Evolutionary conservation across 2,113 vertebrate species (phyloP).

Genomic region (Sinocyclocheilus anophthalmus): DNA sequence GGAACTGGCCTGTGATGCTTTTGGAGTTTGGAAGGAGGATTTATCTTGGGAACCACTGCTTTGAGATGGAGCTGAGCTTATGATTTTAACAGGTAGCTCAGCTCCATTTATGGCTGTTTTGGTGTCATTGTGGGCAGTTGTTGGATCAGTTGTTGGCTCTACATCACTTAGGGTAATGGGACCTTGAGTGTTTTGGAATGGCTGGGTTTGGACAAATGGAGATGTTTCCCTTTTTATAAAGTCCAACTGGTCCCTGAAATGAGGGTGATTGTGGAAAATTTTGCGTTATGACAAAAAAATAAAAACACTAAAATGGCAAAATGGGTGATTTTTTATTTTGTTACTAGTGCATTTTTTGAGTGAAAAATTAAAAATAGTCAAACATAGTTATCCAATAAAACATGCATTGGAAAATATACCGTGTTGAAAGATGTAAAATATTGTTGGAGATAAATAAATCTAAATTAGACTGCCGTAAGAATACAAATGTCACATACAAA

Average conservation of each 20-base stretch:
- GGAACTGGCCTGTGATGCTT: conserved; percentile 80
- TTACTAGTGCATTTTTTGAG: not conserved
- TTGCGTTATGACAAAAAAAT: conserved; percentile 65
- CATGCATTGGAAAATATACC: not conserved
- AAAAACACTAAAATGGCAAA: not conserved
- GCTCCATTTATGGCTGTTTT: conserved; percentile 72
- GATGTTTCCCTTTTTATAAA: conserved; percentile 52
- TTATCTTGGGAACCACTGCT: conserved; percentile 74
- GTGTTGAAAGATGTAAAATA: not conserved
- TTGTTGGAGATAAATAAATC: not conserved
- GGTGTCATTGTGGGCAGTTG: conserved; percentile 71
- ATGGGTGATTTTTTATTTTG: not conserved
- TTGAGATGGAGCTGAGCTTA: conserved; percentile 74
- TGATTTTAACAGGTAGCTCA: conserved; percentile 77
- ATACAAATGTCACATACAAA: conserved; percentile 2
- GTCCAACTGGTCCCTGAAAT: conserved; percentile 70
- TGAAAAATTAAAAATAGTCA: not conserved
- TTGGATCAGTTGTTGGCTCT: conserved; percentile 37
- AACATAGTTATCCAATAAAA: not conserved
- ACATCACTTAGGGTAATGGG: conserved; percentile 4
- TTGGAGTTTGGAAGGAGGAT: conserved; percentile 77
- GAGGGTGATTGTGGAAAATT: conserved; percentile 68
- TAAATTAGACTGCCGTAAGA: not conserved
- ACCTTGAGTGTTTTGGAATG: conserved; percentile 40
- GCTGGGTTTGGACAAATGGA: conserved; percentile 30